These are phyloP conservation scores for Anniella stebbinsi DNA, from an alignment of 2,797 vertebrate genomes.

Conservation along the genomic window DNA sequence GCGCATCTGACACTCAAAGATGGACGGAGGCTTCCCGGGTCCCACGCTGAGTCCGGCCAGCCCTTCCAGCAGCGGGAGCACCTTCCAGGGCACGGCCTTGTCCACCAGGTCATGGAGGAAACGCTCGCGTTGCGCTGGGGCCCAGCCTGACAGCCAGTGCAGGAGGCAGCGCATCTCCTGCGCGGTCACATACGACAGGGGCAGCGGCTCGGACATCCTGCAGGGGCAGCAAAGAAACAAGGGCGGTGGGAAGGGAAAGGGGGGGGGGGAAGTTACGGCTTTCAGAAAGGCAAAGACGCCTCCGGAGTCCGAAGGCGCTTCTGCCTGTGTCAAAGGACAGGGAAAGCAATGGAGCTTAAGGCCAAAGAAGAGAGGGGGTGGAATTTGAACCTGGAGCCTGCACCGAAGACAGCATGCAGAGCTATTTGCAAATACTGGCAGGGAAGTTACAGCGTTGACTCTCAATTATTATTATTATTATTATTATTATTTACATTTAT, in stretches of 20 bases:
- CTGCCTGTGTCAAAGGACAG: background rate
- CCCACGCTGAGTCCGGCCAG: conserved; percentile 87
- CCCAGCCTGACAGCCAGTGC: conserved; percentile 91
- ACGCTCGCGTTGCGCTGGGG: conserved; percentile 80
- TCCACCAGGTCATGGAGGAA: conserved; percentile 89
- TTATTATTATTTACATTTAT: too few species aligned
- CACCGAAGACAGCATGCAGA: background rate
- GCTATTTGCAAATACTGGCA: background rate
- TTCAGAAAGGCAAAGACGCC: background rate
- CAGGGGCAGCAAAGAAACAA: background rate
- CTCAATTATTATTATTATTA: too few species aligned
- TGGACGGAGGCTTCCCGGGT: conserved; percentile 75
- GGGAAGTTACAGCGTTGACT: background rate
- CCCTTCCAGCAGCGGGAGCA: conserved; percentile 87
- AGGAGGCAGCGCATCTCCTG: conserved; percentile 91
- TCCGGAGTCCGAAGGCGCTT: background rate
- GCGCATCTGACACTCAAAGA: conserved; percentile 92
- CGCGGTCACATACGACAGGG: background rate
- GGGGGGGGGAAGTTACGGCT: background rate
- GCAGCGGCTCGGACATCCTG: conserved; percentile 21
- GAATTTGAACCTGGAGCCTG: background rate
- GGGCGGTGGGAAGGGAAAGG: background rate
- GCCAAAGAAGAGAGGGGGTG: background rate
- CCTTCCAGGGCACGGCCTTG: conserved; percentile 91
- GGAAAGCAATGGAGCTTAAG: background rate